These are phyloP conservation scores for Apis dorsata DNA, from an alignment of 1,140 invertebrate genomes.

Conservation along the genomic window DNA sequence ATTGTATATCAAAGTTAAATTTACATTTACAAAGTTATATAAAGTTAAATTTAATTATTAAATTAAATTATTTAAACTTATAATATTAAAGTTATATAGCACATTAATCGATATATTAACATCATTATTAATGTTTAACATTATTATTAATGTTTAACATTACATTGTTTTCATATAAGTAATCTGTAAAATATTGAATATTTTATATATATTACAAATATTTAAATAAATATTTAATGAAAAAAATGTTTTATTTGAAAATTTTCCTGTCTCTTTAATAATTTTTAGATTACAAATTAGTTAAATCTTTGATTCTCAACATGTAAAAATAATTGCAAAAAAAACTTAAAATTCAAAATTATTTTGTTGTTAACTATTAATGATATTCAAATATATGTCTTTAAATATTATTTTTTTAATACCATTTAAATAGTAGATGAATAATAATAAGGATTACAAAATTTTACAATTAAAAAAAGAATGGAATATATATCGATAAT, in stretches of 20 bases:
- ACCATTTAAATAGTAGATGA: too few species aligned
- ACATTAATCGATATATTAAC: neutral
- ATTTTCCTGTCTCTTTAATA: too few species aligned
- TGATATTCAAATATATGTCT: too few species aligned
- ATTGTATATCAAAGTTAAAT: neutral
- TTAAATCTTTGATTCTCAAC: too few species aligned
- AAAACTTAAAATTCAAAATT: too few species aligned
- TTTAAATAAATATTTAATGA: conserved; percentile 25
- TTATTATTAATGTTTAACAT: neutral
- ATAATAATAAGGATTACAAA: too few species aligned
- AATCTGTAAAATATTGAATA: neutral
- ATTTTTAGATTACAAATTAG: too few species aligned
- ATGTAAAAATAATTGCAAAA: too few species aligned
- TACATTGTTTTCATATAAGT: neutral
- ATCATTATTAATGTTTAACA: neutral
- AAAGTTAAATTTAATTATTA: neutral
- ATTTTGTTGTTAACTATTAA: too few species aligned
- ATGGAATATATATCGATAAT: too few species aligned
- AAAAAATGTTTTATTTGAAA: neutral
- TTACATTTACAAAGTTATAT: conserved; percentile 2
- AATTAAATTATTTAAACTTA: neutral
- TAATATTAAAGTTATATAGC: neutral
- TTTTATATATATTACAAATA: conserved; percentile 16
- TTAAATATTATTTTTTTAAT: too few species aligned
- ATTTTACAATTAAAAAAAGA: too few species aligned